Evolutionary conservation across 1,140 invertebrate genomes (phyloP).

Genomic region (Mercenaria mercenaria): DNA sequence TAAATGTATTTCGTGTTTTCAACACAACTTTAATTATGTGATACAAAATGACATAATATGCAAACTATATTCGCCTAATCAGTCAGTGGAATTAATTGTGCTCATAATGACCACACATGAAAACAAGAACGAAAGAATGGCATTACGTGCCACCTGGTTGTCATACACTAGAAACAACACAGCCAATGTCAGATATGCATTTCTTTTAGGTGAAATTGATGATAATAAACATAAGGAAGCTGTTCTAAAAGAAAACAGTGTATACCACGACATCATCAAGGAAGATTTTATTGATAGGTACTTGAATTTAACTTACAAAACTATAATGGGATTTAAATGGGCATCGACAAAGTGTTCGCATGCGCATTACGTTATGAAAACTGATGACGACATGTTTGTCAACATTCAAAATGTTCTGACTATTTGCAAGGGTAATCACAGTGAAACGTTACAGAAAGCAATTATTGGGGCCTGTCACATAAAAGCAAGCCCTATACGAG

Average conservation of each 20-base stretch:
- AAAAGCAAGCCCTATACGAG: conserved; percentile 71
- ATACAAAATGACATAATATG: conserved; percentile 37
- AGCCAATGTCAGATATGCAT: no score
- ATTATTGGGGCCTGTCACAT: conserved; percentile 63
- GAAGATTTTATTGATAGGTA: conserved; percentile 93
- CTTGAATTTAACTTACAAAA: no score
- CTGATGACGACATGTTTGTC: no score
- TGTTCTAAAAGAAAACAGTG: no score
- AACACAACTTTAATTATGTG: conserved; percentile 31
- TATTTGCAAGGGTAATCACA: background rate
- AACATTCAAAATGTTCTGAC: no score
- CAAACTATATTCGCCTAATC: background rate
- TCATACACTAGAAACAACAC: conserved; percentile 67
- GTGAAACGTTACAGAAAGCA: background rate
- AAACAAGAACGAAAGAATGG: conserved; percentile 12
- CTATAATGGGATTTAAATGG: conserved; percentile 94
- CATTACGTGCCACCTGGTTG: conserved; percentile 71
- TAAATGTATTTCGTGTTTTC: no score
- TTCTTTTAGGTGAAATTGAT: no score
- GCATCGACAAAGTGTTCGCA: conserved; percentile 89
- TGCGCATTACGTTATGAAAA: conserved; percentile 86
- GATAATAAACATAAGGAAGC: background rate
- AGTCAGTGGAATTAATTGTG: conserved; percentile 31
- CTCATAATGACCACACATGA: conserved; percentile 45
- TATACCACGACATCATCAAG: conserved; percentile 91